phyloP scores from a whole-genome alignment of 2,113 vertebrate genomes.

The Thinocorus orbignyianus region DNA sequence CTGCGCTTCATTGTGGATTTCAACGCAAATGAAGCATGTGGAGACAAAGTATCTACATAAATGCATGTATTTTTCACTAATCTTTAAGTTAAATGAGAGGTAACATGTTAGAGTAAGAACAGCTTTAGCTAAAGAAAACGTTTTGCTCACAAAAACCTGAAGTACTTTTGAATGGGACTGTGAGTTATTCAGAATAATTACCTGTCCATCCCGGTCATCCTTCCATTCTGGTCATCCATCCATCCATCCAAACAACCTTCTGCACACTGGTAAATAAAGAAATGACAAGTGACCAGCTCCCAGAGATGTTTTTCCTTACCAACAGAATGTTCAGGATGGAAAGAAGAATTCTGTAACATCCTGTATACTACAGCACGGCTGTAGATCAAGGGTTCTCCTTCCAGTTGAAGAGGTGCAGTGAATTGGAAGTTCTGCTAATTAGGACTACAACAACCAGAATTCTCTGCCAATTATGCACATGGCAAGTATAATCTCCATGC shows the following conservation, averaged over 20 bases:
- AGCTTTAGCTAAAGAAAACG: background rate
- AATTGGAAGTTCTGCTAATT: background rate
- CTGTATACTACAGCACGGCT: accelerated
- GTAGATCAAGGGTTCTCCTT: background rate
- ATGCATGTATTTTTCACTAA: background rate
- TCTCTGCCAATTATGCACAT: background rate
- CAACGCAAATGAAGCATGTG: background rate
- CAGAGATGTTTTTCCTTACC: background rate
- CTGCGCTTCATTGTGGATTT: background rate
- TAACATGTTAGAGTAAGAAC: background rate
- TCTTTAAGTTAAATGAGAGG: background rate
- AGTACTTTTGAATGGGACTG: background rate
- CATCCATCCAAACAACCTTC: background rate
- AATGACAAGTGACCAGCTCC: background rate
- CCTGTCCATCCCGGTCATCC: background rate
- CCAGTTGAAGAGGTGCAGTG: background rate
- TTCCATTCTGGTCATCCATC: background rate
- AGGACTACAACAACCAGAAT: background rate
- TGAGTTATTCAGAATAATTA: background rate
- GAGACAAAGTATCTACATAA: background rate
- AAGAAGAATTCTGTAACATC: background rate
- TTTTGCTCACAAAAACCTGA: background rate
- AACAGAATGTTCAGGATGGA: background rate
- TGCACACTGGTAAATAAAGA: background rate
- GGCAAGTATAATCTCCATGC: background rate